Evolutionary conservation across 2,113 vertebrate genomes (phyloP), one percentile per base, ranked within the genome.

Genomic region (Heteronetta atricapilla): DNA sequence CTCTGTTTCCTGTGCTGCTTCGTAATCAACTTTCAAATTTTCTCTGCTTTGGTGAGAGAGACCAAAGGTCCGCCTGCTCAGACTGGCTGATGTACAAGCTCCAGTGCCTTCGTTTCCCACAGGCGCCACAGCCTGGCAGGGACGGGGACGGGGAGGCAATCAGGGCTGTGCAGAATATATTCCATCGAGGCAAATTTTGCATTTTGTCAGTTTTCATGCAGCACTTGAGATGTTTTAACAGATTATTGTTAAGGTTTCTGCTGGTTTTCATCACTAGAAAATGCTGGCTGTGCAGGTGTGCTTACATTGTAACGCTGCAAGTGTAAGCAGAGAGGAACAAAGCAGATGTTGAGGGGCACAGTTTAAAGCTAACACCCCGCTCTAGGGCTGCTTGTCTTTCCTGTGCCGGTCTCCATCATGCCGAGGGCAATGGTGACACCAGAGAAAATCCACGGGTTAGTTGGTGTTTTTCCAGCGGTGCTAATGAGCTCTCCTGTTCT

Each of bases 391-490:
- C 15, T 38, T 86, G 50, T 62, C 56, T 86, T 90, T 59, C 55
- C 38, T 55, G 0, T 75, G 52, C 29, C 52, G n/a, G 46, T 34
- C 55, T 81, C 42, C 60, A 19, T 74, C 40, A 38, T 86, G 69
- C 38, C 75, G 46, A 4, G 4, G 25, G 19, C 60, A 67, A 73
- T 55, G 31, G 22, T 67, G 36, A 38, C 14, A 50, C 40, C 31
- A 63, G n/a, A 6, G 9, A 92, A 81, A 74, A 0, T 0, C n/a
- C 11, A 7, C 33, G 22, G 13, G 5, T 8, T 67, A 21, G 21
- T 28, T 62, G 34, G 42, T 64, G 40, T 44, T 91, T 77, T 89
- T 74, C 60, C 75, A 40, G 83, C 78, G 86, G 46, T 40, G 7
- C 33, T 64, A 21, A 26, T 90, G 44, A 82, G 26, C 67, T 66